These are phyloP conservation scores for Globodera rostochiensis DNA, from an alignment of 1,140 invertebrate genomes.

Conservation along the genomic window DNA sequence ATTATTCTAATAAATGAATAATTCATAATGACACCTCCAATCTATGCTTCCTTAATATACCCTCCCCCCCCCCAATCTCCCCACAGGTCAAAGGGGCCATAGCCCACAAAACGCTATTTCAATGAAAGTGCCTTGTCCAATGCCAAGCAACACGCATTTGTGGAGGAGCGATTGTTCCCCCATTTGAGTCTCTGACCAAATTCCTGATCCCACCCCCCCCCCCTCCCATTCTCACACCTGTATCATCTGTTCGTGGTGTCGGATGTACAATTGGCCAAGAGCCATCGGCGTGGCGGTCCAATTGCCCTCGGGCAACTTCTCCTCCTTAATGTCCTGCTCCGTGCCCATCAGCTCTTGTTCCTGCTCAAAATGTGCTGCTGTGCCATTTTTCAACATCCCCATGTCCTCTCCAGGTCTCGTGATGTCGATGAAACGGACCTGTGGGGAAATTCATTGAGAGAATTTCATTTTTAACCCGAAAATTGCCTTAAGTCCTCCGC, in stretches of 20 bases:
- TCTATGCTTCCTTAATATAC: background rate
- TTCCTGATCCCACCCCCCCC: background rate
- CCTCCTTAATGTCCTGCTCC: conserved; percentile 2
- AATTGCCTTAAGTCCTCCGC: conserved; percentile 61
- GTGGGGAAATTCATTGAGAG: background rate
- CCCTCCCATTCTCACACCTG: conserved; percentile 34
- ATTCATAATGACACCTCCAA: background rate
- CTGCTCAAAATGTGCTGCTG: background rate
- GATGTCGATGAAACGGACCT: conserved; percentile 42
- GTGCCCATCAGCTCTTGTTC: conserved; percentile 14
- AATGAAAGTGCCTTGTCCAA: no score
- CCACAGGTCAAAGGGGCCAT: no score
- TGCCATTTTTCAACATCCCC: conserved; percentile 17
- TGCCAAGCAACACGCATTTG: no score
- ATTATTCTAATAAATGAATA: conserved; percentile 31
- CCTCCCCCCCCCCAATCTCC: no score
- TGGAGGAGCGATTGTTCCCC: no score
- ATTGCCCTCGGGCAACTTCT: conserved; percentile 18
- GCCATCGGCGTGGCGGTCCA: conserved; percentile 6
- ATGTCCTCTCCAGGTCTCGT: conserved; percentile 16
- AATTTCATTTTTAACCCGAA: background rate
- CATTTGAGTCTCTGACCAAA: background rate
- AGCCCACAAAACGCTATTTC: no score
- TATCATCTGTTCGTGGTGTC: conserved; percentile 47
- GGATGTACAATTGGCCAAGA: conserved; percentile 42